Percentiles rank a stretch among this genome's conserved stretches.
These are phyloP conservation scores for Noctua fimbriata DNA, from an alignment of 2,888 invertebrate genomes.

Conservation along the genomic window DNA sequence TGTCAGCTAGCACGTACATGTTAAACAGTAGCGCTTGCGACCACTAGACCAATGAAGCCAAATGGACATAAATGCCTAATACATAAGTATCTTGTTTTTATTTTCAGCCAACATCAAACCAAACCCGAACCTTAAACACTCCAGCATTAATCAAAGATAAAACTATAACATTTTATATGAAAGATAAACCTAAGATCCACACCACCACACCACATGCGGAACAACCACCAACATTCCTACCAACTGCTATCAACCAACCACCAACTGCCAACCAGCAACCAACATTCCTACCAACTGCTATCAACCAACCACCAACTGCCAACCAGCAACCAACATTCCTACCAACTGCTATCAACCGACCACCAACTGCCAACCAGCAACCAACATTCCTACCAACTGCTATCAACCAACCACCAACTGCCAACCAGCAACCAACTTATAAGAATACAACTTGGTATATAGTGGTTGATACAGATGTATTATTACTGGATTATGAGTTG, in stretches of 20 bases:
- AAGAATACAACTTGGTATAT: conserved; percentile 66
- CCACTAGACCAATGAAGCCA: too few relatives aligned
- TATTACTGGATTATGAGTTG: conserved; percentile 68
- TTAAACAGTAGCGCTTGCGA: too few relatives aligned
- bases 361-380: not conserved
- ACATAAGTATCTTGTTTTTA: not conserved
- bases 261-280: not conserved
- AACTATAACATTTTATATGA: not conserved
- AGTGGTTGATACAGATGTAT: conserved; percentile 66
- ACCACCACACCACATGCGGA: too few relatives aligned
- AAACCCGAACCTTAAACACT: not conserved
- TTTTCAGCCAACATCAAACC: conserved; percentile 35
- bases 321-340: not conserved
- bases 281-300: not conserved
- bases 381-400: not conserved
- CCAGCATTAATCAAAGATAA: not conserved
- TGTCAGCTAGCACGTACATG: too few relatives aligned
- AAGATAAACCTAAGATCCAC: not conserved
- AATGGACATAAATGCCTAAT: too few relatives aligned
- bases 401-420: not conserved
- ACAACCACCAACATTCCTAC: not conserved
- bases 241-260: not conserved
- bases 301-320: not conserved
- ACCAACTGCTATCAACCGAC: not conserved
- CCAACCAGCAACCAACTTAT: not conserved